Evolutionary conservation across 2,797 vertebrate species (phyloP).

Genomic region (Bradypodion ventrale): DNA sequence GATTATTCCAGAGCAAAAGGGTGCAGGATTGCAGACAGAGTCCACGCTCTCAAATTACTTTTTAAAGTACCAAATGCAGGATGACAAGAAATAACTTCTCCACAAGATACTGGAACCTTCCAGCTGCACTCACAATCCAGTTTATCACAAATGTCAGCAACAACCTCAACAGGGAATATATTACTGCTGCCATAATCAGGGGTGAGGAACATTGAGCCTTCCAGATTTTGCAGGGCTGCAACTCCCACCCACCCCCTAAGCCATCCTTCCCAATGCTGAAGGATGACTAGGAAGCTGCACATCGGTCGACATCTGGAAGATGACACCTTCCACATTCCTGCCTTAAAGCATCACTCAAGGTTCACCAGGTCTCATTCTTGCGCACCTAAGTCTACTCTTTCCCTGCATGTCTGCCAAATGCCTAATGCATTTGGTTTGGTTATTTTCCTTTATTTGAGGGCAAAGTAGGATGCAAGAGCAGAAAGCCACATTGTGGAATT

Average conservation of each 20-base stretch:
- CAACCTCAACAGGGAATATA: too few species aligned
- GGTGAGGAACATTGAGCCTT: too few species aligned
- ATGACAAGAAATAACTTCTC: conserved; percentile 90
- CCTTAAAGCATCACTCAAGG: background rate
- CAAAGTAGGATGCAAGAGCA: background rate
- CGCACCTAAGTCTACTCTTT: background rate
- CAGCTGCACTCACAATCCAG: conserved; percentile 82
- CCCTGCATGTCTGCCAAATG: background rate
- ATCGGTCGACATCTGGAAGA: too few species aligned
- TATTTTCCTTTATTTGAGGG: background rate
- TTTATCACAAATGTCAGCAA: background rate
- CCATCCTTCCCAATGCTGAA: too few species aligned
- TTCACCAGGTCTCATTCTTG: background rate
- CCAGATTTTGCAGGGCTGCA: too few species aligned
- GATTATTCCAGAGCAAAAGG: background rate
- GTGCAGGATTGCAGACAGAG: background rate
- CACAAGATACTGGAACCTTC: conserved; percentile 90
- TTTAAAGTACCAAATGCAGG: conserved; percentile 92
- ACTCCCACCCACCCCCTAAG: too few species aligned
- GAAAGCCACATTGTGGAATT: background rate
- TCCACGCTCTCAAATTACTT: conserved; percentile 79
- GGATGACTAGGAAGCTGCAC: too few species aligned
- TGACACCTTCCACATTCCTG: too few species aligned
- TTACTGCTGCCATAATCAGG: background rate
- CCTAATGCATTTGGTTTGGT: background rate